A percentile compares a stretch with the other conserved stretches of the same genome.
These are phyloP conservation scores for Danio aesculapii DNA, from an alignment of 2,797 vertebrate species.

Conservation along the genomic window DNA sequence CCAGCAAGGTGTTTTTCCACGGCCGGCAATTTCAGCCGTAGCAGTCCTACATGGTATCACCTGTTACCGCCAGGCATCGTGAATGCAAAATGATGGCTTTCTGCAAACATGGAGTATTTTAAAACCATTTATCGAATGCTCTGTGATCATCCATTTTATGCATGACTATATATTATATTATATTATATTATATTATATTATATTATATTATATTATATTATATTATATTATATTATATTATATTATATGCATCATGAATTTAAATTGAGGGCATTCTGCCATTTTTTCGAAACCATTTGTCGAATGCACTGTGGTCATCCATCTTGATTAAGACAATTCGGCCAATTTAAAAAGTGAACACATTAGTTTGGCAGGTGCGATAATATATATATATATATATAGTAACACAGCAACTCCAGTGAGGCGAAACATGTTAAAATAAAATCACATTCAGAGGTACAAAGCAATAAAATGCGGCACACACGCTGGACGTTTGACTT, in stretches of 20 bases:
- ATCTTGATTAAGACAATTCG: not conserved
- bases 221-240: too few species aligned
- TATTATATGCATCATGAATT: too few species aligned
- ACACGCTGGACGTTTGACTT: constrained; percentile 43
- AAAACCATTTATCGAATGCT: constrained; percentile 15
- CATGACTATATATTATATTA: not conserved
- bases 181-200: too few species aligned
- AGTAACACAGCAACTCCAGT: constrained; percentile 8
- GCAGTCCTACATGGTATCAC: not conserved
- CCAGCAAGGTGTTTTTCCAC: constrained; percentile 35
- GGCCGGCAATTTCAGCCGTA: constrained; percentile 9
- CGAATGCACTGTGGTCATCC: too few species aligned
- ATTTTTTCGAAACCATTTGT: too few species aligned
- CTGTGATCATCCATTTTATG: constrained; percentile 12
- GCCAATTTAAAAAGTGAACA: constrained; percentile 36
- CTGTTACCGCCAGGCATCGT: not conserved
- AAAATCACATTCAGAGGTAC: constrained; percentile 16
- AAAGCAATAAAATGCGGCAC: constrained; percentile 16
- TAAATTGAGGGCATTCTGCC: too few species aligned
- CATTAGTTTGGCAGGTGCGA: constrained; percentile 10
- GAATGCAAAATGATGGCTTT: constrained; percentile 42
- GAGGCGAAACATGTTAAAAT: constrained; percentile 35
- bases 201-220: too few species aligned
- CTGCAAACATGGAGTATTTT: constrained; percentile 32
- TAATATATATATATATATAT: constrained; percentile 18